Base-by-base conservation (phyloP, 37 sponge, comb jelly and placozoan species). In the Halichondria panicea region DNA sequence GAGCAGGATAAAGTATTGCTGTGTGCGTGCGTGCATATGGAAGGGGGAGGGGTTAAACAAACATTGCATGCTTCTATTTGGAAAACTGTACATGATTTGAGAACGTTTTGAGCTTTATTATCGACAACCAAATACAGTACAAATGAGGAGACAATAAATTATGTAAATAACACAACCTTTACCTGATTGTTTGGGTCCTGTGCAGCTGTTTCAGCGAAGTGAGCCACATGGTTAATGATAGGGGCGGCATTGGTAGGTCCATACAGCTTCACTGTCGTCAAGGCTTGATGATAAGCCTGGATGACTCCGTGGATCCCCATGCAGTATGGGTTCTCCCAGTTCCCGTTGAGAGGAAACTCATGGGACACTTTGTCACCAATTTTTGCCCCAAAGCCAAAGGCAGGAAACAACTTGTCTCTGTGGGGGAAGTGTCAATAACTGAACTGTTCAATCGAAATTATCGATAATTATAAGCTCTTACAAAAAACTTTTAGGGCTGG, bases 341-440 rank as follows among this genome's bases (percentile, higher is more conserved):
- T 91, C 0, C 78, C 82, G 74, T 91, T 95, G 52, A 95, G 81
- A 30, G 95, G 79, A 76, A 95, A 95, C 73, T 84, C 89, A 71
- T 91, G 89, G 33, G 95, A 95, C 3, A 87, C 90, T 34, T 50
- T 32, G 30, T 43, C 75, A 28, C 77, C 77, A n/a, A 95, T 72
- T 61, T 81, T 83, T 2, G 64, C 95, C 25, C 95, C 95, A 88
- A 95, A 95, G 22, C 95, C 95, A 28, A 95, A 67, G 5, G 95
- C 88, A 27, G 95, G 95, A 70, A 95, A 95, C 58, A 84, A 80
- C 83, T 95, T 95, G 72, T 95, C 95, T 19, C 95, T 94, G 50
- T 11, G 11, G 4, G 8, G 24, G 37, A 66, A 21, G 63, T 19
- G 35, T 4, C n/a, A 37, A 68, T 21, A 43, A 39, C 21, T 43